These are phyloP conservation scores for Rhynchomys soricoides DNA, from an alignment of 2,113 vertebrate species.

Conservation along the genomic window DNA sequence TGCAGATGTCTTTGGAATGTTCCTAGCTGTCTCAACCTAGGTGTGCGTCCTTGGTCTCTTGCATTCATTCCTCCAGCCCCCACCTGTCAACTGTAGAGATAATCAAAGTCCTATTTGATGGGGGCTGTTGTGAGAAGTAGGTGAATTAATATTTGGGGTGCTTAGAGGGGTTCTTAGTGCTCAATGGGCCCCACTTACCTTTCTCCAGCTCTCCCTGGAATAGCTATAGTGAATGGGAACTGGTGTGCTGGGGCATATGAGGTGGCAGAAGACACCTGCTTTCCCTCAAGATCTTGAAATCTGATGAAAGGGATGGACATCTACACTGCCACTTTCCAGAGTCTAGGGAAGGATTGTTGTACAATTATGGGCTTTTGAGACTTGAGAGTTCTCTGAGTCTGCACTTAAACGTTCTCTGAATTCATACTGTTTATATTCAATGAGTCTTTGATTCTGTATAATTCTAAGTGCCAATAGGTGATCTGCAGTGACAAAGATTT, in stretches of 20 bases:
- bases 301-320: neutral
- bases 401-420: neutral
- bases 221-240: too few relatives aligned
- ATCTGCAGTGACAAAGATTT: neutral
- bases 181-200: neutral
- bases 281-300: neutral
- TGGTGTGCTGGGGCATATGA: neutral
- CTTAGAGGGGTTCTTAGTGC: neutral
- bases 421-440: neutral
- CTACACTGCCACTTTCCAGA: neutral
- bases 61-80: constrained; percentile 45
- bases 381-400: neutral
- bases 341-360: neutral
- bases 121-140: neutral
- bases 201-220: neutral
- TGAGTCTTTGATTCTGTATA: neutral
- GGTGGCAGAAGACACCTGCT: accelerated
- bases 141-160: neutral
- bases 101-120: neutral
- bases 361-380: neutral
- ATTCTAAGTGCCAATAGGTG: neutral
- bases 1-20: neutral
- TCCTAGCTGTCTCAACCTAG: neutral
- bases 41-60: neutral
- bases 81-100: neutral